phyloP scores from a whole-genome alignment of 2,888 invertebrate species.

The Scaptomyza tumidula region DNA sequence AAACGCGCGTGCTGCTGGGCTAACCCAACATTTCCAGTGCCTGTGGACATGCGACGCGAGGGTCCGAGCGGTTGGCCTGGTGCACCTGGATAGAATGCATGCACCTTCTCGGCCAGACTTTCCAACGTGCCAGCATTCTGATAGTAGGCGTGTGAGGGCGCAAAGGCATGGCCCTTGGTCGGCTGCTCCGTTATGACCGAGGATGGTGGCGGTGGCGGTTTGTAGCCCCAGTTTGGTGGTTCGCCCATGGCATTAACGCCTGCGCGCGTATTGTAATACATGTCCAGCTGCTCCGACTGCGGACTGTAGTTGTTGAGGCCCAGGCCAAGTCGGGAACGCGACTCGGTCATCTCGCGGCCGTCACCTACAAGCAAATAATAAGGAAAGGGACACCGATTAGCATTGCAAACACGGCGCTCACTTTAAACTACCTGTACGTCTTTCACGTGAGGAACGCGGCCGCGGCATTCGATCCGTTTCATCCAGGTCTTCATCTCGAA shows the following conservation, averaged over 20 bases:
- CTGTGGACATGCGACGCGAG: constrained; percentile 88
- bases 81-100: constrained; percentile 91
- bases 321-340: constrained; percentile 90
- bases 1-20: constrained; percentile 85
- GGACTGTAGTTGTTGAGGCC: constrained; percentile 88
- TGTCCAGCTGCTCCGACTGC: constrained; percentile 89
- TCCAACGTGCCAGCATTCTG: constrained; percentile 92
- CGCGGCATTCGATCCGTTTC: constrained; percentile 86
- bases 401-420: constrained; percentile 78
- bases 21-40: constrained; percentile 83
- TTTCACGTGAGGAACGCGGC: constrained; percentile 85
- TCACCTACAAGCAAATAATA: constrained; percentile 86
- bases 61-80: constrained; percentile 82
- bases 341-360: constrained; percentile 91
- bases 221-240: constrained; percentile 85
- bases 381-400: constrained; percentile 65
- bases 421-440: constrained; percentile 85
- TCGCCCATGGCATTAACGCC: constrained; percentile 86
- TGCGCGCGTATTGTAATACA: constrained; percentile 92
- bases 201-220: constrained; percentile 86
- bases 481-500: constrained; percentile 91
- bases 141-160: constrained; percentile 90
- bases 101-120: constrained; percentile 96
- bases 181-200: constrained; percentile 97
- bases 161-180: constrained; percentile 94